These are phyloP conservation scores for Nothocercus nigrocapillus DNA, from an alignment of 2,113 vertebrate genomes.

Conservation along the genomic window DNA sequence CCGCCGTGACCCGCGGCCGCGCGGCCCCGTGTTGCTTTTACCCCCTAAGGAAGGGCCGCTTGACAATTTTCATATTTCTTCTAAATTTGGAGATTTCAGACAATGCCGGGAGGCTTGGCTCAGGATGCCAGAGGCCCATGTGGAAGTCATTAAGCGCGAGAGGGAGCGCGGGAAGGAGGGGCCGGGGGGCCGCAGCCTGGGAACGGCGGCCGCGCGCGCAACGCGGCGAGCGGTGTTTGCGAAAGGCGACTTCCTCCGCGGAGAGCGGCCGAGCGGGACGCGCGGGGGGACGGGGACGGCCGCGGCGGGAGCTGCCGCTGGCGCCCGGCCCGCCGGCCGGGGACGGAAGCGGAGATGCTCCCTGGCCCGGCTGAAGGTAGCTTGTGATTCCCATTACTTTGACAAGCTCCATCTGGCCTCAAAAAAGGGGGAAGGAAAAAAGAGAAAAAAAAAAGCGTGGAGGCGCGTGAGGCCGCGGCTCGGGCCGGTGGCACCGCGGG, in stretches of 20 bases:
- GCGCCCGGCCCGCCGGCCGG: background rate
- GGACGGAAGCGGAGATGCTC: slow-evolving; percentile 19
- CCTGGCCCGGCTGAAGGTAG: background rate
- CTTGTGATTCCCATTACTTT: slow-evolving; percentile 19
- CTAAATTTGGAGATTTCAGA: slow-evolving; percentile 98
- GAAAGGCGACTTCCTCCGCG: slow-evolving; percentile 77
- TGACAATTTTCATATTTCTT: slow-evolving; percentile 98
- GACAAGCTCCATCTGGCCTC: slow-evolving; percentile 51
- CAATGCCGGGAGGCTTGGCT: slow-evolving; percentile 86
- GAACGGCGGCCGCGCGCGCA: slow-evolving; percentile 59
- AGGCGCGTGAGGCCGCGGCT: background rate
- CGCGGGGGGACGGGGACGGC: background rate
- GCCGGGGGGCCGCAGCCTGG: slow-evolving; percentile 35
- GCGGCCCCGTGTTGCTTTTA: slow-evolving; percentile 80
- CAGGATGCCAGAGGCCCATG: slow-evolving; percentile 82
- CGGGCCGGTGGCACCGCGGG: background rate
- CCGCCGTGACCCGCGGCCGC: slow-evolving; percentile 82
- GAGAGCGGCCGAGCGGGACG: background rate
- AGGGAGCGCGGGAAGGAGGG: slow-evolving; percentile 68
- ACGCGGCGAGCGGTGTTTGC: slow-evolving; percentile 77
- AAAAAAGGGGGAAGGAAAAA: background rate
- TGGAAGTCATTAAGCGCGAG: slow-evolving; percentile 88
- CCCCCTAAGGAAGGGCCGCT: slow-evolving; percentile 88
- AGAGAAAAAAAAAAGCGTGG: no score
- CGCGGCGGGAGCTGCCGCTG: accelerated